Base-by-base conservation (phyloP, 1,140 invertebrate genomes). In the Anoplophora glabripennis region DNA sequence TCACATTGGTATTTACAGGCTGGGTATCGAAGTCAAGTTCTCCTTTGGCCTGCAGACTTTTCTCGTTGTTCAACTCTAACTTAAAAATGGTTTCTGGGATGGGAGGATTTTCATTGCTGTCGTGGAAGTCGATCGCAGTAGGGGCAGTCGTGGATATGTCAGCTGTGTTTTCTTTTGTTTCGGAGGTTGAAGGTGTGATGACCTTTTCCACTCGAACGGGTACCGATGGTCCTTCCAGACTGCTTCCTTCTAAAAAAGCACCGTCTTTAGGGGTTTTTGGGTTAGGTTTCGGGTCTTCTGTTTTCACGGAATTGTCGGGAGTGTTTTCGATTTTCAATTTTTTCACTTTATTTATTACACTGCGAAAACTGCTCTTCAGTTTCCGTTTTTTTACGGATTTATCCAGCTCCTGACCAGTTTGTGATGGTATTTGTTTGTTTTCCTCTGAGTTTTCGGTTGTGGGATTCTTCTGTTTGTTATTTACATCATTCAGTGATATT, bases 241-340 rank as follows among this genome's bases (percentile, higher is more conserved):
- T 45, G 28, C 48, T 36, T 59, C 66, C 60, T 59, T 66, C 68
- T 69, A 71, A 71, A 71, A 71, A 71, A 71, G 66, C 56, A 47
- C 38, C 58, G 15, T 46, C 45, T n/a, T 36, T 9, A n/a, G 38
- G 46, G 18, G 21, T 7, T 28, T 60, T 58, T 17, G 12, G 12
- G 9, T 36, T n/a, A 14, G 10, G 14, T 42, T 53, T 42, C 14
- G 38, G 54, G 9, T 17, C 33, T 7, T 10, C 14, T 38, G 38
- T 46, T 8, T 28, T 28, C 2, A 28, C 21, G 5, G 21, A 3
- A 5, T 2, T 28, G 2, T 53, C 38, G 17, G 34, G 5, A 15
- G 38, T 40, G 44, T 59, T 64, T 17, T 65, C 59, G 18, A 52
- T 56, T 49, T 67, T 62, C 7, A 59, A 18, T 51, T 61, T 68